Conservation (phyloP, 2,888 invertebrate species). For the Apodemia zela region DNA sequence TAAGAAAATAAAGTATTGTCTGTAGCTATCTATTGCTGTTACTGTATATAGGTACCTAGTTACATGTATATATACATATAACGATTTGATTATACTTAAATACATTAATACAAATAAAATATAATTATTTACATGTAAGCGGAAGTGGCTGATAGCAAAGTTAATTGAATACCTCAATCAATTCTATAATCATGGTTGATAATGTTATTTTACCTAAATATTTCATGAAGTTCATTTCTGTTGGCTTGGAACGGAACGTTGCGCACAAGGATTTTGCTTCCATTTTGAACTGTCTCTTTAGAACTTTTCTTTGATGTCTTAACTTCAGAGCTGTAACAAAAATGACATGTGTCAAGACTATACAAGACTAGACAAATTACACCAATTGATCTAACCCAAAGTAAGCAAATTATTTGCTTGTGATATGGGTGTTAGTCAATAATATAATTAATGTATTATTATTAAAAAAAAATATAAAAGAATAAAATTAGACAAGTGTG, state of each 20-base stretch:
- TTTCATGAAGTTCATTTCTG: conserved; percentile 87
- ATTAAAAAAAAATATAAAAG: too few species aligned
- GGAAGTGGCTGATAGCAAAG: neutral
- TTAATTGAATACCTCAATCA: neutral
- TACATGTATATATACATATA: too few species aligned
- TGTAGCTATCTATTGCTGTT: too few species aligned
- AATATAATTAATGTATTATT: too few species aligned
- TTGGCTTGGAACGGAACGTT: conserved; percentile 99
- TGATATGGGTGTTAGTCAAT: too few species aligned
- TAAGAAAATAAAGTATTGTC: too few species aligned
- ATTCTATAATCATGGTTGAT: neutral
- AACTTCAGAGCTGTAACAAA: conserved; percentile 80
- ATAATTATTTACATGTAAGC: neutral
- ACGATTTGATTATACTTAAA: too few species aligned
- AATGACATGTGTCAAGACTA: neutral
- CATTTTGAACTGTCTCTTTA: conserved; percentile 83
- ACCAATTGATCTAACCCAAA: too few species aligned
- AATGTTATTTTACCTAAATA: conserved; percentile 86
- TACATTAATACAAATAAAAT: neutral
- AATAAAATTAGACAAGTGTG: too few species aligned
- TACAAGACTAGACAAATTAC: too few species aligned
- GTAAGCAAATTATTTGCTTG: too few species aligned
- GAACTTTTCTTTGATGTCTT: conserved; percentile 79
- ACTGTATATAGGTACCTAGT: too few species aligned
- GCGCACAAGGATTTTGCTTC: conserved; percentile 93